Evolutionary conservation across 2,113 vertebrate species (phyloP), one percentile per base, ranked within the genome.

Genomic region (Psittacula cyanocephala): DNA sequence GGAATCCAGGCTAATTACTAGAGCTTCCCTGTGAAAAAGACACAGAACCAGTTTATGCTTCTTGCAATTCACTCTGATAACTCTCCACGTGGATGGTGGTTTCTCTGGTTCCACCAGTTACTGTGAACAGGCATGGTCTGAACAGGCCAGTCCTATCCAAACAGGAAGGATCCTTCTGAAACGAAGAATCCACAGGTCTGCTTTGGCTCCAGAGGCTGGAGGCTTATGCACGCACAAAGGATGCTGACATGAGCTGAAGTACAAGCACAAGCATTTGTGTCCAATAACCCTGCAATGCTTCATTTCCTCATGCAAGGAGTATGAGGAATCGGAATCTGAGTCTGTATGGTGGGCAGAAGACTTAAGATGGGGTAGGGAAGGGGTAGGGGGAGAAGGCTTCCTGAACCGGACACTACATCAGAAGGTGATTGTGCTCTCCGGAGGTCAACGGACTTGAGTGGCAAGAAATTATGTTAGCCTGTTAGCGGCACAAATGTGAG

Each of bases 21-120:
- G 13, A 84, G 60, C 27, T 87, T 43, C 9, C 1, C 50, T 64
- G 52, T 12, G 23, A 29, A 62, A 68, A 37, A 0, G 0, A 43
- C 46, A 46, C 28, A 75, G 52, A 81, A 76, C 33, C 33, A 43
- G 25, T 25, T 41, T 7, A 33, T 6, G 7, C 14, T 68, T 57
- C 43, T 28, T 67, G 41, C 17, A 55, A 15, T 31, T 63, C 72
- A 20, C 37, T 31, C 47, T 24, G 11, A 41, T 53, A 37, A 37
- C 15, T 76, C 85, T 55, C 24, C 23, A 14, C 0, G 0, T 2
- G 17, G 17, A 53, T 25, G 46, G 8, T 33, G 17, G 28, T 39
- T 81, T 71, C 50, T 46, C 81, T 81, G 50, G 46, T 53, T 71
- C 81, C 19, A 89, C 10, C 41, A 52, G 46, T 39, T 50, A 44